Evolutionary conservation across 2,113 vertebrate genomes (phyloP), one percentile per base, ranked within the genome.

Genomic region (Lophius piscatorius): DNA sequence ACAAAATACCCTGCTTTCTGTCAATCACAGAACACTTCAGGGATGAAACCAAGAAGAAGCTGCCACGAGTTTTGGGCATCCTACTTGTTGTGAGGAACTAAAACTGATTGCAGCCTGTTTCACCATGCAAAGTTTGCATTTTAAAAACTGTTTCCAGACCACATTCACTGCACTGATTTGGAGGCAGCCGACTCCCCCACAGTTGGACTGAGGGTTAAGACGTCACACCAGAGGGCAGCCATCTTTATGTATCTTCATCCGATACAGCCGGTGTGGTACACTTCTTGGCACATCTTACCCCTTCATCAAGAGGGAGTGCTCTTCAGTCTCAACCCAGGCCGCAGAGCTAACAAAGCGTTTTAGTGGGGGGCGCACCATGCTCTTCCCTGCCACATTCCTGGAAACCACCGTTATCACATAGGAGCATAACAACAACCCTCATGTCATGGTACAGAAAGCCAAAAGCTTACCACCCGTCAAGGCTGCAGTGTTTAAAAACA

Each of bases 281-380:
- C 70, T 48, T 60, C 41, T 56, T 16, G 23, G 23, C 54, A 42
- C 56, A 69, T 90, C 95, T 93, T 92, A 99, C 96, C 93, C 94
- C 47, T 90, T 82, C 64, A 92, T 93, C 72, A 92, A 87, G 56
- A 82, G 31, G 17, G 83, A 81, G 20, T 92, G 89, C 9, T 93
- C 92, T 34, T 93, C 93, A 0, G 89, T 89, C 24, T 96, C 94
- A 4, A 93, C 82, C 93, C 95, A 97, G 78, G 93, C 88, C 16
- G 91, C 93, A 0, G 93, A 94, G 87, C 94, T 97, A 74, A 95
- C 86, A 82, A 95, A 95, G 5, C 95, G 91, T 33, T 96, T 95
- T 35, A 99, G 85, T 0, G 94, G 93, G 14, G 95, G 94, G 8
- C 94, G 94, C 7, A 62, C 69, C 20, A 89, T 81, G 1, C 75